A percentile compares a stretch with the other conserved stretches of the same genome.
These are phyloP conservation scores for Prostheceraeus crozeri DNA, from an alignment of 2,888 invertebrate species.

Conservation along the genomic window DNA sequence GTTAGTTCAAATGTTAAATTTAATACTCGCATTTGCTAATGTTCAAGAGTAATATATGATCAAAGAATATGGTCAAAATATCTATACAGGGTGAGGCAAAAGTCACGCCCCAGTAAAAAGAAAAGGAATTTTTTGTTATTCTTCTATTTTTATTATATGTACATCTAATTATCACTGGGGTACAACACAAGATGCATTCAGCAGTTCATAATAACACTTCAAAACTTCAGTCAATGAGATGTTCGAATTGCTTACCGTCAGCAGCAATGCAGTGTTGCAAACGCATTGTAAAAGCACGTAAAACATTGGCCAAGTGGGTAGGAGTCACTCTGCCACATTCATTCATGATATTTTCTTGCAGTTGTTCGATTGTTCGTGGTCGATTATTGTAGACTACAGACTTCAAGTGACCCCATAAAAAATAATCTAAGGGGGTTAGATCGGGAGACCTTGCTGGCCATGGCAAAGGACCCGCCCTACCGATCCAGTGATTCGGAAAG, in stretches of 20 bases:
- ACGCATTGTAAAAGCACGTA: background rate
- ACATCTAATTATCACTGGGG: no score
- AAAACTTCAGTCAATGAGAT: no score
- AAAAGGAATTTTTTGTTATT: no score
- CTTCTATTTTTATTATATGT: no score
- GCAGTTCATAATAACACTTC: no score
- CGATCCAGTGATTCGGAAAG: slow-evolving; percentile 29
- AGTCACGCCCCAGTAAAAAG: no score
- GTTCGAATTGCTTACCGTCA: slow-evolving; percentile 26
- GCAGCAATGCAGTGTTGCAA: slow-evolving; percentile 18
- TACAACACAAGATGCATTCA: no score
- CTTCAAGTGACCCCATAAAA: slow-evolving; percentile 35
- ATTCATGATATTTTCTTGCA: slow-evolving; percentile 23
- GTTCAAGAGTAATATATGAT: no score
- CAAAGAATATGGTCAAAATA: no score
- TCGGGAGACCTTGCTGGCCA: slow-evolving; percentile 34
- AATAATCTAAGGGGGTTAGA: slow-evolving; percentile 31
- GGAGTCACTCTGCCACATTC: slow-evolving; percentile 22
- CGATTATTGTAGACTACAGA: slow-evolving; percentile 28
- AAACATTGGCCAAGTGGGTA: slow-evolving; percentile 14
- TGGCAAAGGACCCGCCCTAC: slow-evolving; percentile 21
- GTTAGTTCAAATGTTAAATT: no score
- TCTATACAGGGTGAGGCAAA: no score
- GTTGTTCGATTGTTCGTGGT: slow-evolving; percentile 18
- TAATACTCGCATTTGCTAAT: no score